Evolutionary conservation across 2,888 invertebrate species (phyloP).

Genomic region (Cerastis leucographa): DNA sequence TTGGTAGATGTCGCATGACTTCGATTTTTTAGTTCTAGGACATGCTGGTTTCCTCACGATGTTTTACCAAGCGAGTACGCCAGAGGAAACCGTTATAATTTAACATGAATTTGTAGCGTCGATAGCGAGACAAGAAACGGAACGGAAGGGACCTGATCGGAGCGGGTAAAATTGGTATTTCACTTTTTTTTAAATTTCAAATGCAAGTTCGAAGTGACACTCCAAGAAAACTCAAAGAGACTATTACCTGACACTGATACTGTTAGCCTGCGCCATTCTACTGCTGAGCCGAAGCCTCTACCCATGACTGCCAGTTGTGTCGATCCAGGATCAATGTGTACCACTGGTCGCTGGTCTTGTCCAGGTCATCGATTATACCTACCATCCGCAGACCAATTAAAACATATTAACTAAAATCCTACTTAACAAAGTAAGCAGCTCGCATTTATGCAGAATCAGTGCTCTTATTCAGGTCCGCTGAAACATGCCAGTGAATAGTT

Average conservation of each 20-base stretch:
- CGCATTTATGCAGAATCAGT: constrained; percentile 70
- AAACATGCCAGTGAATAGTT: constrained; percentile 78
- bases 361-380: too few relatives aligned
- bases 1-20: too few relatives aligned
- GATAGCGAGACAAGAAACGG: background rate
- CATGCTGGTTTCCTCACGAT: too few relatives aligned
- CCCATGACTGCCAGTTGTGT: too few relatives aligned
- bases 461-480: constrained; percentile 72
- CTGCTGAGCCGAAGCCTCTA: too few relatives aligned
- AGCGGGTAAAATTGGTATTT: background rate
- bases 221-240: background rate
- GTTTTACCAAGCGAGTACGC: background rate
- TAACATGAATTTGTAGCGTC: background rate
- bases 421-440: constrained; percentile 23
- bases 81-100: background rate
- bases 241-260: too few relatives aligned
- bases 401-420: constrained; percentile 4
- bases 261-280: too few relatives aligned
- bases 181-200: too few relatives aligned
- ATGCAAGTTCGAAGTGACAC: background rate
- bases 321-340: too few relatives aligned
- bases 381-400: background rate
- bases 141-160: background rate
- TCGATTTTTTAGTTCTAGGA: too few relatives aligned
- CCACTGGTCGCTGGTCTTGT: too few relatives aligned